These are phyloP conservation scores for Orius laevigatus DNA, from an alignment of 1,140 invertebrate genomes.

Conservation along the genomic window DNA sequence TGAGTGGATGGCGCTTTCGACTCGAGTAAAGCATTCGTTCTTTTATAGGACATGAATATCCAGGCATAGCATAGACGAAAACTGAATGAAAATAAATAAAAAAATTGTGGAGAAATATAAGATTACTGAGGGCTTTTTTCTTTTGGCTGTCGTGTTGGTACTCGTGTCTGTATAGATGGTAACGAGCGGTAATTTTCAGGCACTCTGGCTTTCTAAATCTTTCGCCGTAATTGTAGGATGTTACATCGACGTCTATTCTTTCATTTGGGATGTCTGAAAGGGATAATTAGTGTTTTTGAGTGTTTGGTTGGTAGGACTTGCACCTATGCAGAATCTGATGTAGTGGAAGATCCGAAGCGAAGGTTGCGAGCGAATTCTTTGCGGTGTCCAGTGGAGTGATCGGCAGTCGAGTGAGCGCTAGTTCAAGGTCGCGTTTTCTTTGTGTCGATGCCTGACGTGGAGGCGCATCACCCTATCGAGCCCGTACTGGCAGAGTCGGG, in stretches of 20 bases:
- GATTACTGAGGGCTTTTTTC: constrained; percentile 59
- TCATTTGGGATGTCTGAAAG: constrained; percentile 53
- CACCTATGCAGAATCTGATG: no score
- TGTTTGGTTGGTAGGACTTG: no score
- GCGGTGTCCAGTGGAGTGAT: no score
- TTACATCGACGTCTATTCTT: constrained; percentile 46
- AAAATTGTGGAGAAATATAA: constrained; percentile 8
- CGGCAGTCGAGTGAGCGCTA: no score
- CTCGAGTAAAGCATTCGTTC: constrained; percentile 97
- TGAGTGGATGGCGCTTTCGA: constrained; percentile 77
- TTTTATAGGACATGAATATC: constrained; percentile 82
- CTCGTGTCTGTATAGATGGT: constrained; percentile 81
- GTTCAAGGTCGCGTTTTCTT: no score
- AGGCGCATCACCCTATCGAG: no score
- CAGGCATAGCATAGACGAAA: constrained; percentile 96
- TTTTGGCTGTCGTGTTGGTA: constrained; percentile 87
- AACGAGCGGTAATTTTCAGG: constrained; percentile 71
- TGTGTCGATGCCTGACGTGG: no score
- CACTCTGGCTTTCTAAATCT: constrained; percentile 55
- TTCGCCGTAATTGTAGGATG: constrained; percentile 27
- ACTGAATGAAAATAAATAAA: constrained; percentile 59
- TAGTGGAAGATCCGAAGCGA: no score
- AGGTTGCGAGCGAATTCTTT: no score
- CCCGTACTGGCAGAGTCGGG: no score
- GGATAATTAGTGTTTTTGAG: no score